phyloP scores from a whole-genome alignment of 2,113 vertebrate genomes.

The Apodemus sylvaticus region DNA sequence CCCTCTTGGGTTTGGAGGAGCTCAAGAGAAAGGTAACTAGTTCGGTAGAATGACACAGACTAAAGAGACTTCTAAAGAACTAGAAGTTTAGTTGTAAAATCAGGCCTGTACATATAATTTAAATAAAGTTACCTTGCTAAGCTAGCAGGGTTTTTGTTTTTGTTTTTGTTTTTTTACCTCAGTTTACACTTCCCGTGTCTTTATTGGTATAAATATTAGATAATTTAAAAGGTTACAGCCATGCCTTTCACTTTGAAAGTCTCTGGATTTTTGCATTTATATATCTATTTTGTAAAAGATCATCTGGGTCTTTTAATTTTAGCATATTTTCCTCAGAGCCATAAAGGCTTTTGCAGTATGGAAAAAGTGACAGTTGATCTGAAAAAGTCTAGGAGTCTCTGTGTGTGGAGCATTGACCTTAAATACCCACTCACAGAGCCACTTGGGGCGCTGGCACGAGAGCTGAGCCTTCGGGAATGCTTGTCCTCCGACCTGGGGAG shows the following conservation, averaged over 20 bases:
- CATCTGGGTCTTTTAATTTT: conserved; percentile 45
- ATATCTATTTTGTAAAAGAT: conserved; percentile 62
- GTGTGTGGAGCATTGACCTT: conserved; percentile 41
- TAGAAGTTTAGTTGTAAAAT: no score
- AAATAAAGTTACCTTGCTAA: no score
- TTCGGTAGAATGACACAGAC: no score
- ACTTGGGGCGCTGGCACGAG: accelerated
- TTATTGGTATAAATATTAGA: no score
- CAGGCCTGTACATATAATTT: no score
- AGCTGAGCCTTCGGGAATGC: background rate
- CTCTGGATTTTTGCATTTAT: conserved; percentile 57
- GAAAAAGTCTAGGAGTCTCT: conserved; percentile 13
- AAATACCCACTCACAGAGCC: background rate
- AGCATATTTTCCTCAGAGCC: conserved; percentile 54
- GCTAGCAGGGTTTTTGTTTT: no score
- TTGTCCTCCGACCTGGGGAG: background rate
- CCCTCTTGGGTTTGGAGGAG: no score
- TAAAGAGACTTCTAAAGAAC: no score
- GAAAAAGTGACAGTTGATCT: conserved; percentile 55
- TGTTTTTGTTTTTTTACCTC: no score
- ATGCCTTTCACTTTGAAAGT: conserved; percentile 42
- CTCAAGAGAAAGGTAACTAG: no score
- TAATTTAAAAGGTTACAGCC: background rate
- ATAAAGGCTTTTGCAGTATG: conserved; percentile 50
- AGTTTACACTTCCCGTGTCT: no score